These are phyloP conservation scores for Zosterops pallidus DNA, from an alignment of 2,113 vertebrate species.

Conservation along the genomic window DNA sequence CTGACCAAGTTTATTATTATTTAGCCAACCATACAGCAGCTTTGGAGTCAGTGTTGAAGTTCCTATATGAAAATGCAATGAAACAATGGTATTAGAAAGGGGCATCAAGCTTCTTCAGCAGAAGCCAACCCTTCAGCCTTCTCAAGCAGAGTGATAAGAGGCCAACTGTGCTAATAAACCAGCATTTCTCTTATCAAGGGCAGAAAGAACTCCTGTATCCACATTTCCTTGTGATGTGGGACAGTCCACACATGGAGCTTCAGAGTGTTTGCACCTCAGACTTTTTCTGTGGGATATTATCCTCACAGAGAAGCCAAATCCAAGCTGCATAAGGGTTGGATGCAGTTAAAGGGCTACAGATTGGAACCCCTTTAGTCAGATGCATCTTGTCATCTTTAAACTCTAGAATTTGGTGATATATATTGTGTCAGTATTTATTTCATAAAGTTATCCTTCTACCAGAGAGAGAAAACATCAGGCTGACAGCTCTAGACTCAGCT, in stretches of 20 bases:
- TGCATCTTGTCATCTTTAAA: neutral
- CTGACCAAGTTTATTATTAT: neutral
- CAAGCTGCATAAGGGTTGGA: neutral
- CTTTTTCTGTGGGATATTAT: neutral
- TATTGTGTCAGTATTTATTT: neutral
- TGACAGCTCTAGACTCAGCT: neutral
- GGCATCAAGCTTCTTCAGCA: neutral
- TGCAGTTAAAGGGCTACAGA: neutral
- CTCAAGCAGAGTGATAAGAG: neutral
- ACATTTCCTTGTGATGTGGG: accelerated
- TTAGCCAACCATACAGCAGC: neutral
- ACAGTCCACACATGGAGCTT: accelerated
- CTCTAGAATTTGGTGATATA: neutral
- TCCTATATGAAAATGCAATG: neutral
- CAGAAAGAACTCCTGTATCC: neutral
- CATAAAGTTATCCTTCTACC: neutral
- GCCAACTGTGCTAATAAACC: neutral
- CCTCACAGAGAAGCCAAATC: neutral
- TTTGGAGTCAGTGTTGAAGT: neutral
- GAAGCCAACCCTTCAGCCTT: neutral
- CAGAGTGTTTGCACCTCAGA: neutral
- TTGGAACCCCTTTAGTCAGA: neutral
- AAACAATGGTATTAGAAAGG: neutral
- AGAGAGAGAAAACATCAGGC: neutral
- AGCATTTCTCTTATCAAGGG: neutral